Conservation (phyloP, 2,888 invertebrate genomes). For the Ophioninae sp. region DNA sequence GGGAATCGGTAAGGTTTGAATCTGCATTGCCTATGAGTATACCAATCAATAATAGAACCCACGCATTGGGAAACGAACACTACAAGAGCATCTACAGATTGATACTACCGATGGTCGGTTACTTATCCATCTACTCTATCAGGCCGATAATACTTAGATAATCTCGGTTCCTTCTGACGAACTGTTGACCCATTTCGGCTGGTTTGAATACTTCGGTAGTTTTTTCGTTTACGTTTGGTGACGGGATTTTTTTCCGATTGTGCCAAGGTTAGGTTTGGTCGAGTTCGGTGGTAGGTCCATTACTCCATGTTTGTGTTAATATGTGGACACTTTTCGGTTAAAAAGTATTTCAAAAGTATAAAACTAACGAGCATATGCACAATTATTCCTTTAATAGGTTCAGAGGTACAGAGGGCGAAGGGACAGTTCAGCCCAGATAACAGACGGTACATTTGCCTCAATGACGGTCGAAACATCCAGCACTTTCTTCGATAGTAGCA, state of each 20-base stretch:
- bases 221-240: not conserved
- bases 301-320: no score
- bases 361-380: not conserved
- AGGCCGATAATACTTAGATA: not conserved
- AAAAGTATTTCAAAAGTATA: no score
- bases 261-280: no score
- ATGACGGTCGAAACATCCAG: conserved; percentile 97
- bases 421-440: conserved; percentile 94
- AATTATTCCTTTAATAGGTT: conserved; percentile 67
- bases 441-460: conserved; percentile 94
- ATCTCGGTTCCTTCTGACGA: not conserved
- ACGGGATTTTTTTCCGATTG: no score
- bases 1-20: not conserved
- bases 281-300: no score
- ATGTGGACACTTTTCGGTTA: no score
- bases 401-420: conserved; percentile 85
- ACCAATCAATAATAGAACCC: not conserved
- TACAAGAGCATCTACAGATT: not conserved
- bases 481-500: conserved; percentile 95
- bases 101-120: conserved; percentile 7
- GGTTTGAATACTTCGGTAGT: not conserved
- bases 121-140: not conserved
- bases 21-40: not conserved
- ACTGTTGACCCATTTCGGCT: not conserved
- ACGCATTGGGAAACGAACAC: not conserved